Conservation (phyloP, 2,797 vertebrate genomes). For the Nyctalus aviator region DNA sequence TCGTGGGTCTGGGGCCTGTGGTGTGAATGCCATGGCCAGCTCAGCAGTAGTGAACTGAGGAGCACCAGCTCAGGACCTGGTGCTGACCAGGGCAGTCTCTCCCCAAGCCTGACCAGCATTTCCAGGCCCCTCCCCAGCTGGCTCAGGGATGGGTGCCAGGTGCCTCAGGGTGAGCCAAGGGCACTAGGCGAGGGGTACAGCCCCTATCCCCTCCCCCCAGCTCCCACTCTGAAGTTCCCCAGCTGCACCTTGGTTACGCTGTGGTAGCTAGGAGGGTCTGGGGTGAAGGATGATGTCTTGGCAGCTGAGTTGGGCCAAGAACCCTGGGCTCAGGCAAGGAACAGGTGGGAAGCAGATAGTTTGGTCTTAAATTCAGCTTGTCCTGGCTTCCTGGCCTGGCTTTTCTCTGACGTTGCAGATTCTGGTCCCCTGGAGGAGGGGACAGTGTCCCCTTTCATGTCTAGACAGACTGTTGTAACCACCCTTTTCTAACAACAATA, state of each 20-base stretch:
- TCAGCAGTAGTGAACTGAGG: slow-evolving; percentile 92
- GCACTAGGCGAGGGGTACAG: background rate
- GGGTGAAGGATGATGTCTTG: background rate
- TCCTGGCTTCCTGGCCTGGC: background rate
- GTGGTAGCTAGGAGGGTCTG: slow-evolving; percentile 16
- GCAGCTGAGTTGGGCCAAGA: background rate
- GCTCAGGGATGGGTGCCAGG: background rate
- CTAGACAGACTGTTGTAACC: slow-evolving; percentile 37
- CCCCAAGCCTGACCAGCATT: background rate
- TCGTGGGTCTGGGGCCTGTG: slow-evolving; percentile 92
- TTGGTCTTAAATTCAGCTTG: background rate
- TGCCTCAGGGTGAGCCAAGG: slow-evolving; percentile 35
- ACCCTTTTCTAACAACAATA: slow-evolving; percentile 75
- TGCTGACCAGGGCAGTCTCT: background rate
- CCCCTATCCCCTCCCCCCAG: background rate
- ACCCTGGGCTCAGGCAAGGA: background rate
- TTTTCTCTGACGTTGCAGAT: slow-evolving; percentile 26
- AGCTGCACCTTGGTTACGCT: background rate
- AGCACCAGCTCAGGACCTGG: background rate
- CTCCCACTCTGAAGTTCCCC: background rate
- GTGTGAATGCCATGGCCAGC: slow-evolving; percentile 94
- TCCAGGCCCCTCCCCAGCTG: slow-evolving; percentile 37
- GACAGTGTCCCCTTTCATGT: background rate
- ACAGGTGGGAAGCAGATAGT: background rate
- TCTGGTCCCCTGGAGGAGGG: background rate